Conservation (phyloP, 2,113 vertebrate species). For the Heterotis niloticus region DNA sequence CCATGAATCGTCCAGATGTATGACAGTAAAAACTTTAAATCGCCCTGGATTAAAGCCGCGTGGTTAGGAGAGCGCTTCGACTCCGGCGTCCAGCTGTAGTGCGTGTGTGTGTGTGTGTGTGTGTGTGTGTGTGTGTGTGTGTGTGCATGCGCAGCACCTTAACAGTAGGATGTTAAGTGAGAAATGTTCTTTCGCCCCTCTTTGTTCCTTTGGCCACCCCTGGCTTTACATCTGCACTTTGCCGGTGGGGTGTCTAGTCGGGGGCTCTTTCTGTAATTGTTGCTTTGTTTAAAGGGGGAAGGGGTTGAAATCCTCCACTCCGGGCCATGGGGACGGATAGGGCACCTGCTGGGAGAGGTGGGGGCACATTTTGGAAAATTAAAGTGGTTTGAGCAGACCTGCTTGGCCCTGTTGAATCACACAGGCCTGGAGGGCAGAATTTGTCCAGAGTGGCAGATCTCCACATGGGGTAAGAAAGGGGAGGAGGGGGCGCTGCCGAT, state of each 20-base stretch:
- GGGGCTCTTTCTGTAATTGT: conserved; percentile 61
- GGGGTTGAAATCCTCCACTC: conserved; percentile 38
- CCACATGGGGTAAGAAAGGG: conserved; percentile 19
- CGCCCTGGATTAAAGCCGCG: not conserved
- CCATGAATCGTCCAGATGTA: not conserved
- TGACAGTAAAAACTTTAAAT: no score
- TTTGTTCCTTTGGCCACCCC: not conserved
- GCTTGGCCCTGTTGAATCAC: conserved; percentile 45
- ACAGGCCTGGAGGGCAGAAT: conserved; percentile 45
- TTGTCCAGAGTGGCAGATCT: conserved; percentile 44
- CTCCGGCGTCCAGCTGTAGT: no score
- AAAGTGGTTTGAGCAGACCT: conserved; percentile 49
- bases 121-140: no score
- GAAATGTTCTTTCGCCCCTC: not conserved
- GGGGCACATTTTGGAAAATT: conserved; percentile 36
- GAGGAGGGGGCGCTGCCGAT: not conserved
- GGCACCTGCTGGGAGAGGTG: conserved; percentile 53
- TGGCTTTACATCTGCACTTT: not conserved
- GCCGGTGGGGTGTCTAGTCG: not conserved
- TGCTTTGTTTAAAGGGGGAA: conserved; percentile 57
- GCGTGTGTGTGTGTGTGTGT: no score
- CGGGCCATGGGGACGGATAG: conserved; percentile 44
- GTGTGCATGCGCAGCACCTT: not conserved
- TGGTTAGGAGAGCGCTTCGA: not conserved
- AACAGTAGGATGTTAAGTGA: not conserved